Base-by-base conservation (phyloP, 2,888 invertebrate species). In the Chymomyza amoena region DNA sequence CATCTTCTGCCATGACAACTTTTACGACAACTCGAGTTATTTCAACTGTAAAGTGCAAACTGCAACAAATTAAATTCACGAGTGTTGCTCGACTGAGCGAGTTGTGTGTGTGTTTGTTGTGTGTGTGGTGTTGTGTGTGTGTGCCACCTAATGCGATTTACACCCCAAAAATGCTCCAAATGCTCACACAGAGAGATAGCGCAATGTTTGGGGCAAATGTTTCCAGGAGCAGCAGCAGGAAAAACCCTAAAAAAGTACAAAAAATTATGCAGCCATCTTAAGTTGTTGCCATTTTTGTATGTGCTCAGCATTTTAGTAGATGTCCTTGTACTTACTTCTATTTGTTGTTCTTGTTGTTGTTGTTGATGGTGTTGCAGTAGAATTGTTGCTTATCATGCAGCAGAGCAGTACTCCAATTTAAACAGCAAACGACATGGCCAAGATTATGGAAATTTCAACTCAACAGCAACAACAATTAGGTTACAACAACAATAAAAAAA, bases 11-110 rank as follows among this genome's bases (percentile, higher is more conserved):
- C 74, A 63, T 61, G 25, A 28, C 63, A 70, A 78, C 71, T 73
- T 79, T 72, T 72, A 61, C 64, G 64, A 79, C 76, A 79, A 78
- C 76, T 80, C 73, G 64, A 76, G 80, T 84, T 82, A 83, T 75
- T 86, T 81, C 83, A 84, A 81, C 81, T 80, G 83, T 74, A 77
- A 83, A 81, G 80, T 78, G 84, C 81, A 77, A 83, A 81, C 81
- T 78, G 84, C 81, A 78, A 73, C 77, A 84, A 84, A 84, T 84
- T 80, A 84, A 86, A 84, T 84, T 86, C 86, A 69, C 72, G 69
- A 85, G 72, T 75, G 65, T 66, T 75, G 69, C 69, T 68, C 39
- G 39, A 45, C 39, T 45, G 39, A 13, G 39, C 39, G 13, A 45
- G 13, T 45, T 45, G 39, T 73, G 32, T 32, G 28, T 28, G 39